Base-by-base conservation (phyloP, 2,888 invertebrate species). In the Lumbricus terrestris region DNA sequence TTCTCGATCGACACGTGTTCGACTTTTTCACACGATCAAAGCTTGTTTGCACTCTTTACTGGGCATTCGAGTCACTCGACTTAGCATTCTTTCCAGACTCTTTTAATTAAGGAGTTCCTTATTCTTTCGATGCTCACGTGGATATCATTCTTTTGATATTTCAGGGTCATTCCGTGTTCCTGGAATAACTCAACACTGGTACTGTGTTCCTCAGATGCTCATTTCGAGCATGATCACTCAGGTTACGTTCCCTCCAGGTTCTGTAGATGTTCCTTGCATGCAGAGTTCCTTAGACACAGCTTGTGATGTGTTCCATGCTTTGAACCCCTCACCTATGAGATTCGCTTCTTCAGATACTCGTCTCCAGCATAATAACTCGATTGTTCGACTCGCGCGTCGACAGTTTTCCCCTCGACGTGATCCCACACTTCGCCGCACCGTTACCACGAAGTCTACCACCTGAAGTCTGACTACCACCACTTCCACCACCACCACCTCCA, bases 321-420 rank as follows among this genome's bases (percentile, higher is more conserved):
- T 13, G 40, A 40, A 11, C 15, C n/a, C n/a, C n/a, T 40, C 16
- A 40, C 40, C 8, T 40, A 40, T 1, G n/a, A n/a, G n/a, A n/a
- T n/a, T n/a, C 40, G 1, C 40, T 40, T 40, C 34, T 35, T 83
- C 34, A 83, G 33, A 89, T 89, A 33, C 89, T 89, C 20, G 89
- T 89, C 33, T 89, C 89, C 18, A 89, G 89, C 89, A 89, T 89
- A 8, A 89, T 69, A 18, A 89, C 54, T 6, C 89, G 16, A 29
- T 69, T 89, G 29, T 89, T 89, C 6, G 29, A 33, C 13, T 35
- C 33, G 8, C 54, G 33, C n/a, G 47, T 16, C 40, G 42, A 88
- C 42, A 35, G 33, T 13, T 88, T 23, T 6, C 23, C 35, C 88
- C 33, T 47, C 88, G 42, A 33, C 88, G n/a, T 47, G 3, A 42